Evolutionary conservation across 2,888 invertebrate genomes (phyloP).

Genomic region (Sarcophaga variegata): DNA sequence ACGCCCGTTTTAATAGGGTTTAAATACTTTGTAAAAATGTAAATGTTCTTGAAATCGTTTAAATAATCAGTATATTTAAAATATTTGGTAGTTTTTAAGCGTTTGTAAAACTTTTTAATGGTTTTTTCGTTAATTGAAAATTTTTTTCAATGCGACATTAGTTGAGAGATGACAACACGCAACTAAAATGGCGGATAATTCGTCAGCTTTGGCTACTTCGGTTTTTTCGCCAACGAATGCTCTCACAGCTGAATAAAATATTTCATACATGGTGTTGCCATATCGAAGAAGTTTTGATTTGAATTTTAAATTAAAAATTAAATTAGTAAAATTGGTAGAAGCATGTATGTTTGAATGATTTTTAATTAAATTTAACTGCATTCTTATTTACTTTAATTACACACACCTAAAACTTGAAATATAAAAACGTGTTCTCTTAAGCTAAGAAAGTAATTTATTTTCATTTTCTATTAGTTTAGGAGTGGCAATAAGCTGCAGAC

Average conservation of each 20-base stretch:
- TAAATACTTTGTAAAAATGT: slow-evolving; percentile 33
- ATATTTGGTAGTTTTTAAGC: slow-evolving; percentile 74
- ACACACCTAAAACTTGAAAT: too few species aligned
- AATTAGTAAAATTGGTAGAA: too few species aligned
- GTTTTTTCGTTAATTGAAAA: slow-evolving; percentile 72
- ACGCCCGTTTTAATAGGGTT: slow-evolving; percentile 52
- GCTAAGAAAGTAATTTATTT: too few species aligned
- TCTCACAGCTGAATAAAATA: slow-evolving; percentile 11
- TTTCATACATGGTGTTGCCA: background rate
- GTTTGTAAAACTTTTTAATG: slow-evolving; percentile 73
- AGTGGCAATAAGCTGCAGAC: too few species aligned
- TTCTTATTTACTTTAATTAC: too few species aligned
- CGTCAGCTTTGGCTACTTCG: slow-evolving; percentile 40
- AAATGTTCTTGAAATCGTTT: slow-evolving; percentile 69
- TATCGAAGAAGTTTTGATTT: background rate
- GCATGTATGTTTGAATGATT: too few species aligned
- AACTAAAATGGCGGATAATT: slow-evolving; percentile 79
- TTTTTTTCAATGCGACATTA: slow-evolving; percentile 71
- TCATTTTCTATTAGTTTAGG: too few species aligned
- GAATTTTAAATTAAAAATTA: background rate
- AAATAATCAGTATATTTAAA: slow-evolving; percentile 70
- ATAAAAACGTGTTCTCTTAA: too few species aligned
- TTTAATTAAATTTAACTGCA: too few species aligned
- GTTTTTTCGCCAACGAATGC: slow-evolving; percentile 6
- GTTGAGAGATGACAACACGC: slow-evolving; percentile 78